Base-by-base conservation (phyloP, 30 jellyfish, hydroid and myxozoan genomes). In the Hydractinia symbiolongicarpus region DNA sequence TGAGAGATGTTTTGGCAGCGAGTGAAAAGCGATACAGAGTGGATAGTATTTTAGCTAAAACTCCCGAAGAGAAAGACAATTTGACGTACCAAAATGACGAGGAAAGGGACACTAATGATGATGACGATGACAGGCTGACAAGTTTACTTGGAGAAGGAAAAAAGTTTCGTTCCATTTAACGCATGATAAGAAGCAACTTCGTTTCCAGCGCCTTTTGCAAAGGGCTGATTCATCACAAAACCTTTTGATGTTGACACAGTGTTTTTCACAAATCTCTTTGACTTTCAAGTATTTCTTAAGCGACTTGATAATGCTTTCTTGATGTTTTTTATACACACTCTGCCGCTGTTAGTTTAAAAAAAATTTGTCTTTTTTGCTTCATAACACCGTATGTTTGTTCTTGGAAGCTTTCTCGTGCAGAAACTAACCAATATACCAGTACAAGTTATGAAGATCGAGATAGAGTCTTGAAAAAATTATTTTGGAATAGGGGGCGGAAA, bases 11-110 rank as follows among this genome's bases (percentile, higher is more conserved):
- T 44, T 51, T 64, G 40, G 40, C 19, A 4, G 19, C 74, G 17
- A n/a, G 52, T n/a, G 74, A 64, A 4, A 64, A 51, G 40, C 74
- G 74, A 64, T 64, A 64, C 40, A n/a, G 74, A n/a, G 74, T 64
- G 19, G 16, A 64, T 30, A 30, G 44, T 30, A 30, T 30, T 30
- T 30, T 30, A 30, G 44, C 44, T 1, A 30, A 30, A 30, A 30
- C 44, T 30, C 44, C 44, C 16, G 74, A 6, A 64, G 40, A 6
- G 19, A 64, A 51, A 64, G 40, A 13, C 16, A n/a, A 44, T 64
- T 64, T 64, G 19, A 51, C 74, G 9, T 44, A 64, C 9, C 52
- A 64, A n/a, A 51, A 13, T 51, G 17, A 13, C 17, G 16, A 13
- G 19, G 17, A 64, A 30, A 30, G 44, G 44, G 74, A 64, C 9